phyloP scores from a whole-genome alignment of 2,113 vertebrate genomes.

The Lucifuga dentata region DNA sequence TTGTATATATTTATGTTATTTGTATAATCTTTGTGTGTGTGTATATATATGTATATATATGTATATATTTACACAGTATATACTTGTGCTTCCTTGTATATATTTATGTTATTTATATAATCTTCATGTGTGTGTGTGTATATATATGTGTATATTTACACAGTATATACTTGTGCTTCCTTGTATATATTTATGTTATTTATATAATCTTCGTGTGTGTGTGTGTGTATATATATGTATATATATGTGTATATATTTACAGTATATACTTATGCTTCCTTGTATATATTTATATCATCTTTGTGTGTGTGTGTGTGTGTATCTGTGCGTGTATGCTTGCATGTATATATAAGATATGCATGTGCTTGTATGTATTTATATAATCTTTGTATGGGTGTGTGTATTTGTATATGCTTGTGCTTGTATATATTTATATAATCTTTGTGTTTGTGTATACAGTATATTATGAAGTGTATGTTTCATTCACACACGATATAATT shows the following conservation, averaged over 20 bases:
- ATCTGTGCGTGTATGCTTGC: too few relatives aligned
- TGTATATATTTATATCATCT: too few relatives aligned
- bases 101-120: too few relatives aligned
- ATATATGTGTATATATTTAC: too few relatives aligned
- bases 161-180: not conserved
- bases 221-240: slow-evolving; percentile 1
- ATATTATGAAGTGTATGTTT: not conserved
- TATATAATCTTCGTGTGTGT: not conserved
- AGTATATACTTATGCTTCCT: too few relatives aligned
- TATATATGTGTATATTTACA: not conserved
- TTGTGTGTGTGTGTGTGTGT: not conserved
- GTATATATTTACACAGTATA: too few relatives aligned
- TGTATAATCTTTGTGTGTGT: too few relatives aligned
- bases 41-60: not conserved
- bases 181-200: not conserved
- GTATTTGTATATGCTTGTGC: not conserved
- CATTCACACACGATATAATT: not conserved
- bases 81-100: too few relatives aligned
- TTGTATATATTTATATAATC: not conserved
- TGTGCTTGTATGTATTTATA: too few relatives aligned
- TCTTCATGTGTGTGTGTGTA: not conserved
- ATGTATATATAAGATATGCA: too few relatives aligned
- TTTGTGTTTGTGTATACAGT: not conserved
- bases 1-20: too few relatives aligned
- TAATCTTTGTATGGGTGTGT: not conserved